Base-by-base conservation (phyloP, 1,140 invertebrate species). In the Tetramorium simillimum region DNA sequence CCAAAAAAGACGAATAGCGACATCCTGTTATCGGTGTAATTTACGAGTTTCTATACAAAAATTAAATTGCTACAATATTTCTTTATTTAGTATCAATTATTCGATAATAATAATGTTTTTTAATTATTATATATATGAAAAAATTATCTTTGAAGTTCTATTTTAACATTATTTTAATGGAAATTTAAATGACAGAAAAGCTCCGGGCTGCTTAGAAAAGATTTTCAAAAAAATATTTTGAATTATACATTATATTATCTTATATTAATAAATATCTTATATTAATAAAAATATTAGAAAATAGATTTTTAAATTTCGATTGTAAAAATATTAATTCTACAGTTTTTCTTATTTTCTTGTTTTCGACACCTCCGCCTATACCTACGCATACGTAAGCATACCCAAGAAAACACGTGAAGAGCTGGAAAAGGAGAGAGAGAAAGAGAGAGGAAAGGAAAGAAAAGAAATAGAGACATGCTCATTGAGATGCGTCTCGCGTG, bases 401-500 rank as follows among this genome's bases (percentile, higher is more conserved):
- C 2, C 40, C 18, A 37, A 77, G 46, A 53, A 78, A 60, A 60
- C 28, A 33, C 12, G 43, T 7, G 21, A 46, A 60, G 28, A 49
- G 10, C 5, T 18, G n/a, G 37, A 53, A 70, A 69, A 33, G 21
- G 16, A 63, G 14, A 86, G 28, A 70, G 84, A 87, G 51, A 86
- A 72, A 85, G 65, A 69, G 65, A 87, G 53, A 81, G 58, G 73
- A 63, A 77, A 81, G 67, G 46, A 53, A 86, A 53, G 46, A 53
- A 86, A 53, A 76, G 60, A 88, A 21, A 37, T 18, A 62, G 24
- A 63, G 81, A 76, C 43, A 7, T 21, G 80, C 92, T 95, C 95
- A 95, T 95, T 94, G 93, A 90, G 93, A 95, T 95, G 94, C 94
- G 93, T 95, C 94, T 95, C 94, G 93, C 92, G 93, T 90, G 37